phyloP scores from a whole-genome alignment of 2,888 invertebrate genomes.

The Lycocerus yunnanus region DNA sequence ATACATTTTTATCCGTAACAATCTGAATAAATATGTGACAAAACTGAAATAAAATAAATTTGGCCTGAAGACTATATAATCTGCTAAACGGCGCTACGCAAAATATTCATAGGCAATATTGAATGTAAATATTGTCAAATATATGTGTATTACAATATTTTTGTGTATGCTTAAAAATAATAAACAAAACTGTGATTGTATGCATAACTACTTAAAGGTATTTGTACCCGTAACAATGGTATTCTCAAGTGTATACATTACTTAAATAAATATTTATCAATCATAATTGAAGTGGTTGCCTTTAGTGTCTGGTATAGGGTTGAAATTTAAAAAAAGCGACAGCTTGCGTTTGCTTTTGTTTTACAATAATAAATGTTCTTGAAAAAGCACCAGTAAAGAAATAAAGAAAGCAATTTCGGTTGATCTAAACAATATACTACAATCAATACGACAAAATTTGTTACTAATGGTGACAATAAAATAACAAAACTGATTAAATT shows the following conservation, averaged over 20 bases:
- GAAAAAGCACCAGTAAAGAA: conserved; percentile 11
- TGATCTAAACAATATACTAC: conserved; percentile 11
- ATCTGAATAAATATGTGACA: not conserved
- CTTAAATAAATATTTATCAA: conserved; percentile 50
- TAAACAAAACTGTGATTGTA: not conserved
- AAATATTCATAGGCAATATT: no score
- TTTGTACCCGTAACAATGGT: conserved; percentile 18
- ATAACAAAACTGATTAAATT: no score
- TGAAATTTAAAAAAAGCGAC: conserved; percentile 14
- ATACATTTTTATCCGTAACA: not conserved
- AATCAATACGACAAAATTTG: conserved; percentile 5
- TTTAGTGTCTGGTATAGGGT: conserved; percentile 16
- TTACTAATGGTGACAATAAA: not conserved
- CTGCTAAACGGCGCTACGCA: not conserved
- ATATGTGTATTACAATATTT: not conserved
- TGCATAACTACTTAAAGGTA: not conserved
- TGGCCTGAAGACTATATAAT: not conserved
- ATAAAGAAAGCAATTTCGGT: conserved; percentile 22
- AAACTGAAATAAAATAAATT: not conserved
- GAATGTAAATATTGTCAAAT: not conserved
- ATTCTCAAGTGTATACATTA: conserved; percentile 33
- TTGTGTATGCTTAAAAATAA: not conserved
- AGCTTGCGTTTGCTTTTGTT: conserved; percentile 30
- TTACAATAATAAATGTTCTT: conserved; percentile 26
- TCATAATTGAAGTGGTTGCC: conserved; percentile 36